These are phyloP conservation scores for Onychostoma macrolepis DNA, from an alignment of 2,113 vertebrate genomes.

Conservation along the genomic window DNA sequence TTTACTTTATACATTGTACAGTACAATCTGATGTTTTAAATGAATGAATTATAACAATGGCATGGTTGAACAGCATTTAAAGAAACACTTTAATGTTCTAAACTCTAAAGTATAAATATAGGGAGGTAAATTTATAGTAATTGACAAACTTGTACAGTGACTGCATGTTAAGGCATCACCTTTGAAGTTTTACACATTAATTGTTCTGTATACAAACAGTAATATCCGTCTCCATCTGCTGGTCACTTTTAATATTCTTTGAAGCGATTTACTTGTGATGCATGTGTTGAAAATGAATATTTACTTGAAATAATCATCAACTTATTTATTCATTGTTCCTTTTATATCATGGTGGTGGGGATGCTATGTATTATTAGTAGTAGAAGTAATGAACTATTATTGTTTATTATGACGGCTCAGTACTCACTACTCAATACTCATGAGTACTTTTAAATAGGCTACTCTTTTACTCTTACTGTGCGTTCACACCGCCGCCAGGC, in stretches of 20 bases:
- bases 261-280: not conserved
- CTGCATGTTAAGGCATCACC: not conserved
- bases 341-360: too few relatives aligned
- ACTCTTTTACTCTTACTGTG: too few relatives aligned
- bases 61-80: not conserved
- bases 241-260: not conserved
- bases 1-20: not conserved
- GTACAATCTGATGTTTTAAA: not conserved
- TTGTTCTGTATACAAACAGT: not conserved
- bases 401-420: too few relatives aligned
- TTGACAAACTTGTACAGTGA: not conserved
- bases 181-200: too few relatives aligned
- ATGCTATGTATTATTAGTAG: too few relatives aligned
- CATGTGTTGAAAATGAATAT: not conserved
- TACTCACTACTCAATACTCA: too few relatives aligned
- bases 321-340: not conserved
- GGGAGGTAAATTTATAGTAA: not conserved
- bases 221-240: constrained; percentile 26
- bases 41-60: not conserved
- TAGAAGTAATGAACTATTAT: too few relatives aligned
- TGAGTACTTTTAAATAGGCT: too few relatives aligned
- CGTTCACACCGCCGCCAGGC: too few relatives aligned
- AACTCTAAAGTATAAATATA: not conserved
- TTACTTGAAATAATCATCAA: not conserved
- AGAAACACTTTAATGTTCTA: not conserved